Conservation (phyloP, 30 jellyfish, hydroid and myxozoan genomes). For the Turritopsis dohrnii region DNA sequence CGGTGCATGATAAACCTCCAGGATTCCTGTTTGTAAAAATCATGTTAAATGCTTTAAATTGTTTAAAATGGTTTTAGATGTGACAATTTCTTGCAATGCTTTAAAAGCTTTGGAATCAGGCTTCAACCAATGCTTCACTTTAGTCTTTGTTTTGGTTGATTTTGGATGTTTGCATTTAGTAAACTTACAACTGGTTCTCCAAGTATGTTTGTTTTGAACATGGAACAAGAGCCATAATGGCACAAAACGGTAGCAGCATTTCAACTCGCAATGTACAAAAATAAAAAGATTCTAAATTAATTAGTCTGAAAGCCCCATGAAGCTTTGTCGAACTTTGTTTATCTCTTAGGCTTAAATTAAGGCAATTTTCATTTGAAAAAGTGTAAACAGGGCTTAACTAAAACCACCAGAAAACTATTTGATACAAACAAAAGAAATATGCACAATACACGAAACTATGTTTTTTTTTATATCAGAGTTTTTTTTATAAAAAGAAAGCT, state of each 20-base stretch:
- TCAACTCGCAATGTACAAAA: no score
- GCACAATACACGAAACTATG: no score
- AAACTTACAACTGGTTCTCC: background rate
- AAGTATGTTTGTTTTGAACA: conserved; percentile 28
- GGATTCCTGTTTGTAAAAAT: conserved; percentile 36
- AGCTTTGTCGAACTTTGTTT: no score
- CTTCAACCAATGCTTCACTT: conserved; percentile 16
- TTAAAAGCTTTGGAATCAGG: conserved; percentile 31
- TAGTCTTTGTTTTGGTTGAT: conserved; percentile 4
- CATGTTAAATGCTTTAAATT: conserved; percentile 5
- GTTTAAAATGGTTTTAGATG: background rate
- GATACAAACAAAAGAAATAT: no score
- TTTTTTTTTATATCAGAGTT: no score
- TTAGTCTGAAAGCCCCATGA: no score
- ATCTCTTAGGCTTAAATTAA: no score
- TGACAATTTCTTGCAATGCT: conserved; percentile 34
- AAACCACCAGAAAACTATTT: no score
- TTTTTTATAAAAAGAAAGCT: no score
- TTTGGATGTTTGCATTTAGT: conserved; percentile 27
- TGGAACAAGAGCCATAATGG: conserved; percentile 16
- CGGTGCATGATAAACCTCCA: conserved; percentile 29
- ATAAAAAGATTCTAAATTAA: no score
- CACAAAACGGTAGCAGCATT: background rate
- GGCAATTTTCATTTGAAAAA: no score
- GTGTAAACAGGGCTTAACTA: no score